Conservation (phyloP, 2,797 vertebrate species). For the Protonibea diacanthus region DNA sequence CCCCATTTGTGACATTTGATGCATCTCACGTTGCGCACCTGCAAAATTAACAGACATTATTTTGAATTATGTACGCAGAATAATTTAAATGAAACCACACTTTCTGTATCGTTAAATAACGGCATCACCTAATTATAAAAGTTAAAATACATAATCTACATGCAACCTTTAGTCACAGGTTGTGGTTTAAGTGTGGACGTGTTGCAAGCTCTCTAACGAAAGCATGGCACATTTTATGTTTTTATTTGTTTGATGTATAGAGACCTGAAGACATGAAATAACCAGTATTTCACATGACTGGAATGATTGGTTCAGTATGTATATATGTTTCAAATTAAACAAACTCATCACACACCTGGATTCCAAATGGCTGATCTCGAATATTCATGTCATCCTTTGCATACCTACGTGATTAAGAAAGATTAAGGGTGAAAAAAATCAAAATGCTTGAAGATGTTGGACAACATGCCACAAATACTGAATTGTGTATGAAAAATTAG, state of each 20-base stretch:
- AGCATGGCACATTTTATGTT: neutral
- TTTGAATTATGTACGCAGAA: neutral
- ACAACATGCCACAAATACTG: neutral
- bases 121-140: neutral
- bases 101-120: neutral
- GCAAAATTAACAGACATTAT: conserved; percentile 28
- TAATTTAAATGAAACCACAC: neutral
- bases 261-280: neutral
- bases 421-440: neutral
- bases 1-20: conserved; percentile 99
- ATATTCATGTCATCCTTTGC: conserved; percentile 99
- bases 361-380: conserved; percentile 98
- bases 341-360: conserved; percentile 88
- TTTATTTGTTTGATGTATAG: neutral
- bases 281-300: neutral
- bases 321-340: conserved; percentile 6
- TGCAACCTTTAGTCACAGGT: neutral
- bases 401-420: conserved; percentile 84
- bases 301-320: neutral
- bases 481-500: neutral
- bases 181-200: neutral
- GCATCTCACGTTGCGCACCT: conserved; percentile 98
- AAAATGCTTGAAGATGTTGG: neutral
- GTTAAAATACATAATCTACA: neutral
- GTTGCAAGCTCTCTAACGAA: neutral